Evolutionary conservation across 2,113 vertebrate species (phyloP).

Genomic region (Sus scrofa): T2T-Sscrofa CM000817.6:18547001-18547500

Average conservation of each 20-base stretch:
- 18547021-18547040: constrained; percentile 44
- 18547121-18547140: not conserved
- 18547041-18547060: not conserved
- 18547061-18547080: not conserved
- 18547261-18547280: not conserved
- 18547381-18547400: too few species aligned
- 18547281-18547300: not conserved
- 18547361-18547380: too few species aligned
- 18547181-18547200: not conserved
- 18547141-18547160: not conserved
- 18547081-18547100: not conserved
- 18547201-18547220: not conserved
- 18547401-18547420: too few species aligned
- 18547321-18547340: too few species aligned
- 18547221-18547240: not conserved
- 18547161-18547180: not conserved
- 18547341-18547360: too few species aligned
- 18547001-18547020: not conserved
- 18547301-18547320: too few species aligned
- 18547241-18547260: not conserved
- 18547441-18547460: not conserved
- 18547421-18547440: too few species aligned
- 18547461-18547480: not conserved
- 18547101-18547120: not conserved
- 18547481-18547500: too few species aligned